Base-by-base conservation (phyloP, 2,797 vertebrate genomes). In the Esox lucius region DNA sequence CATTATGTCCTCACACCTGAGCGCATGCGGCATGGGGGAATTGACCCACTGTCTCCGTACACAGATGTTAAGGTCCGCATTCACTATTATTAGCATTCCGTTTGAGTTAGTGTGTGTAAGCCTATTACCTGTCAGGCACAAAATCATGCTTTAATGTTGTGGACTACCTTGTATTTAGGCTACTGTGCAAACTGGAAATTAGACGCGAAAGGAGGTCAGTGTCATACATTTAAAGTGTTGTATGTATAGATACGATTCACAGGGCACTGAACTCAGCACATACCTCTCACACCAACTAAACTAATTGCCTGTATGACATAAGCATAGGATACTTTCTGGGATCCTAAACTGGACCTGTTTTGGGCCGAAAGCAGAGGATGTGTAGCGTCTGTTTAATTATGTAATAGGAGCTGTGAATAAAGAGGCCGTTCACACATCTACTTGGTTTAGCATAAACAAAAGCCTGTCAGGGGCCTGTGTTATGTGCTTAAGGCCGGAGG, bases 31-130 rank as follows among this genome's bases (percentile, higher is more conserved):
- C 83, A 74, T 78, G 77, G 71, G 81, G 79, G 84, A 80, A 74
- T 83, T 71, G 86, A 86, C 80, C 85, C 13, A 28, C 8, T 24
- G 56, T 59, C 42, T 9, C 72, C 5, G 74, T 81, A 56, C 88
- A 81, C 94, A 94, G 93, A 92, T 94, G 93, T 94, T 94, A 85
- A 81, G 68, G 71, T 68, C 78, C 89, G 91, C 84, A 81, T 86
- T 12, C 48, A 69, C 48, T 48, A 22, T 69, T 13, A 46, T 69
- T 69, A 46, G 68, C 68, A 53, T 70, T 53, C 68, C 48, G 68
- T 51, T 28, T 39, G 65, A 70, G 68, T 70, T 28, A 49, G 48
- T 51, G 48, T 70, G 48, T 70, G 24, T 70, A 16, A 15, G 15
- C n/a, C 33, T 26, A 46, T 48, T 46, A 22, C 42, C 35, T 46